Conservation (phyloP, 2,888 invertebrate genomes). For the Lasioglossum leucozonium region DNA sequence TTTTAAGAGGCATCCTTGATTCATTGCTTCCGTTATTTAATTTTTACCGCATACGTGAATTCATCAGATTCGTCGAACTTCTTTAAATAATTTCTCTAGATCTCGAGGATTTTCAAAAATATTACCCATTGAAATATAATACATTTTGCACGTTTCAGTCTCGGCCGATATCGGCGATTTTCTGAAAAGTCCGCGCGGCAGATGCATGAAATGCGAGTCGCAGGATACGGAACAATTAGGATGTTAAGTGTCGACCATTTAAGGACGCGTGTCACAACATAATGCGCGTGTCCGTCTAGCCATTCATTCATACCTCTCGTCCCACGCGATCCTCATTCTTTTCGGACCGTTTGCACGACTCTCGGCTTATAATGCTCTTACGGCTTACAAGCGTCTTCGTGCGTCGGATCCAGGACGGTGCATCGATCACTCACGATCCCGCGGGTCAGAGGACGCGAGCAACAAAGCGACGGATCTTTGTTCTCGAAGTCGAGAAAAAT, state of each 20-base stretch:
- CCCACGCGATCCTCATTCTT: constrained; percentile 65
- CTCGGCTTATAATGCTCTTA: constrained; percentile 72
- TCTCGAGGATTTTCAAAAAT: too few relatives aligned
- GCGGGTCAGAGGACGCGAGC: constrained; percentile 20
- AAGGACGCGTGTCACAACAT: constrained; percentile 63
- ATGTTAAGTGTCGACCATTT: constrained; percentile 62
- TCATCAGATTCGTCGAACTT: background rate
- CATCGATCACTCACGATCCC: constrained; percentile 57
- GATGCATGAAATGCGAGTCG: constrained; percentile 11
- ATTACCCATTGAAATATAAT: background rate
- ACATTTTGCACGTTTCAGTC: background rate
- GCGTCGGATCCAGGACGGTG: constrained; percentile 39
- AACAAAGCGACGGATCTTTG: constrained; percentile 12
- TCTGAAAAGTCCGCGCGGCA: background rate
- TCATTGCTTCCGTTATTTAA: background rate
- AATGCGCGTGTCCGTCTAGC: constrained; percentile 61
- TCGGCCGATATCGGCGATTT: too few relatives aligned
- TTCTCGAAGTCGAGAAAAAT: background rate
- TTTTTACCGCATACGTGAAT: background rate
- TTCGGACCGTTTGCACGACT: constrained; percentile 58
- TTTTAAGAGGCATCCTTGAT: background rate
- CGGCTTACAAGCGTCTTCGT: constrained; percentile 68
- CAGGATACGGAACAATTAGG: constrained; percentile 61
- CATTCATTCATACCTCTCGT: constrained; percentile 58
- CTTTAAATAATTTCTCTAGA: background rate